Percentiles rank a stretch among this genome's conserved stretches.
phyloP scores from a whole-genome alignment of 2,113 vertebrate species.

The Hydrolagus affinis region DNA sequence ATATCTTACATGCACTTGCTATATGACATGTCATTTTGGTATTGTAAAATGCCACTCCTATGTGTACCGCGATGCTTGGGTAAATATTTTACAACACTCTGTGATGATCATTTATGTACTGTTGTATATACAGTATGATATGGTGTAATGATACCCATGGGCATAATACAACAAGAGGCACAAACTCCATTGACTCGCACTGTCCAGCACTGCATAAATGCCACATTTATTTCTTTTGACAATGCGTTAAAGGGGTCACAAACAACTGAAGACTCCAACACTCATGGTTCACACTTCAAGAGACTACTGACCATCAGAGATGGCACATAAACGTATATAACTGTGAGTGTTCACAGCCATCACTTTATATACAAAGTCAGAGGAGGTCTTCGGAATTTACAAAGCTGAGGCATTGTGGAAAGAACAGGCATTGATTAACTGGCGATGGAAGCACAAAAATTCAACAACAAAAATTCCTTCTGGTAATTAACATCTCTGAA shows the following conservation, averaged over 20 bases:
- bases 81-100: too few species aligned
- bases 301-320: conserved; percentile 57
- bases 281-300: conserved; percentile 61
- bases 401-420: conserved; percentile 38
- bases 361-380: conserved; percentile 72
- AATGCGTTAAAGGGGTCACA: conserved; percentile 68
- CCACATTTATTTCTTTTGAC: conserved; percentile 86
- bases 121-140: too few species aligned
- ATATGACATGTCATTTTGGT: too few species aligned
- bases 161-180: neutral
- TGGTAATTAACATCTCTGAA: neutral
- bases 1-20: too few species aligned
- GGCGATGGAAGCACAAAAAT: conserved; percentile 54
- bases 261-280: conserved; percentile 67
- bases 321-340: conserved; percentile 48
- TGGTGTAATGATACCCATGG: neutral
- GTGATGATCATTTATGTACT: too few species aligned
- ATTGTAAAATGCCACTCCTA: too few species aligned
- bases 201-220: conserved; percentile 63
- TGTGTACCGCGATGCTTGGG: too few species aligned
- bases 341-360: conserved; percentile 61
- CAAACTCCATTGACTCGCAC: neutral
- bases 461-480: conserved; percentile 35
- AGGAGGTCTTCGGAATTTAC: conserved; percentile 42
- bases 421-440: conserved; percentile 35